A percentile compares a stretch with the other conserved stretches of the same genome.
Conservation (phyloP, 2,888 invertebrate genomes). For the Drosophila neotestacea region DNA sequence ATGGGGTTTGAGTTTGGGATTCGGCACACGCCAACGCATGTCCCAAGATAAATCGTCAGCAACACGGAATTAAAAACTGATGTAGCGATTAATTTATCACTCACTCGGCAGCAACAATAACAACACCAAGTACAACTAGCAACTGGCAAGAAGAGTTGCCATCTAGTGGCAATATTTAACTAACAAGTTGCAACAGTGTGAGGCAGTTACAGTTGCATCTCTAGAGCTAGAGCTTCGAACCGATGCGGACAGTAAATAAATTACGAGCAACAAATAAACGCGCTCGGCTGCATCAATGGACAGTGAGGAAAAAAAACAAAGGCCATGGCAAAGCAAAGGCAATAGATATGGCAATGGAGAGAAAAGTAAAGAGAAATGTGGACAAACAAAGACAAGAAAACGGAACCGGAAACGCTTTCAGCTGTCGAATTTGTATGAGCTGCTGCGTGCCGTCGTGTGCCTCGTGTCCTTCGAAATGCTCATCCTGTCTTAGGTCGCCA, state of each 20-base stretch:
- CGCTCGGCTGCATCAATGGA: constrained; percentile 70
- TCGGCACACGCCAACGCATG: constrained; percentile 73
- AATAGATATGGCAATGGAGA: background rate
- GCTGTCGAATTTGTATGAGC: constrained; percentile 81
- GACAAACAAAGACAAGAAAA: constrained; percentile 82
- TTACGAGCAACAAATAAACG: constrained; percentile 83
- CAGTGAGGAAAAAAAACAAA: constrained; percentile 21
- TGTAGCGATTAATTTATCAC: constrained; percentile 85
- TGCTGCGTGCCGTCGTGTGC: constrained; percentile 30
- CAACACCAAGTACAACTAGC: constrained; percentile 20
- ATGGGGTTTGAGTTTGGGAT: constrained; percentile 24
- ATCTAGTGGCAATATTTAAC: constrained; percentile 73
- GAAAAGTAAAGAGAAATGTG: constrained; percentile 54
- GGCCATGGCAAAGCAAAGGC: constrained; percentile 13
- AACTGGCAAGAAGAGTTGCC: constrained; percentile 45
- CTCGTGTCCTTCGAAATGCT: constrained; percentile 40
- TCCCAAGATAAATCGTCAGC: constrained; percentile 80
- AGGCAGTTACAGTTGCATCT: constrained; percentile 16
- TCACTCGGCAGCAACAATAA: constrained; percentile 63
- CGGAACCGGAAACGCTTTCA: constrained; percentile 83
- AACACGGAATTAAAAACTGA: constrained; percentile 85
- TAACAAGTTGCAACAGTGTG: constrained; percentile 65
- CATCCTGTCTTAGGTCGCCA: constrained; percentile 59
- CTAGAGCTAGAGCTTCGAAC: constrained; percentile 52
- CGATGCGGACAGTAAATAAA: constrained; percentile 79